Evolutionary conservation across 2,888 invertebrate species (phyloP), one percentile per base, ranked within the genome.

Genomic region (Polylopha cassiicola): DNA sequence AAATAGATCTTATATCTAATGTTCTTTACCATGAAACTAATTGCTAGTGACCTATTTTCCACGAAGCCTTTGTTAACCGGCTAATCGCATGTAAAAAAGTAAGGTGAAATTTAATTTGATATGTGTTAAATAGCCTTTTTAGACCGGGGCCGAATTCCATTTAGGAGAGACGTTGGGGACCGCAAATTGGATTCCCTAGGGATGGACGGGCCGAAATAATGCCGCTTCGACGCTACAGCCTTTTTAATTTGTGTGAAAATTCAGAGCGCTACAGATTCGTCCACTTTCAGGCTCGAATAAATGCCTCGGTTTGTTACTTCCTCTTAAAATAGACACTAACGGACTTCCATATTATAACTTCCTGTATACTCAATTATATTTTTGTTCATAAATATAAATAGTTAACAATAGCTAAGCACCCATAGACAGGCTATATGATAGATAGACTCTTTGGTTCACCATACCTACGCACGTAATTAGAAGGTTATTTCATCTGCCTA

Each of bases 101-200:
- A 55, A 52, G 54, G 55, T 58, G 55, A 61, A 55, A 54, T 56
- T 60, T 58, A 55, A 41, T 26, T 29, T 30, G 24, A 36, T 36
- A 36, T 30, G 41, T 36, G 41, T 36, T 73, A 71, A 72, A 75
- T 72, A 70, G 67, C 59, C 66, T 72, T 75, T 75, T 73, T 68
- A 67, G 65, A 68, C 61, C 56, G 57, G 59, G 56, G 49, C 61
- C 61, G 54, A 73, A 80, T 73, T 73, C 71, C 67, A 78, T 79
- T 79, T 78, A 57, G 58, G 46, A 53, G 67, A 67, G 67, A 65
- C 66, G 65, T 65, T 61, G 61, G 39, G 51, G 57, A 55, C 46
- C 62, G 61, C 70, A 78, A 77, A 77, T 77, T 78, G 73, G 75
- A 75, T 77, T 71, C 65, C 64, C 64, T 61, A 63, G 64, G 65